Percentiles rank a stretch among this genome's conserved stretches.
These are phyloP conservation scores for Parambassis ranga DNA, from an alignment of 2,797 vertebrate genomes.

Conservation along the genomic window DNA sequence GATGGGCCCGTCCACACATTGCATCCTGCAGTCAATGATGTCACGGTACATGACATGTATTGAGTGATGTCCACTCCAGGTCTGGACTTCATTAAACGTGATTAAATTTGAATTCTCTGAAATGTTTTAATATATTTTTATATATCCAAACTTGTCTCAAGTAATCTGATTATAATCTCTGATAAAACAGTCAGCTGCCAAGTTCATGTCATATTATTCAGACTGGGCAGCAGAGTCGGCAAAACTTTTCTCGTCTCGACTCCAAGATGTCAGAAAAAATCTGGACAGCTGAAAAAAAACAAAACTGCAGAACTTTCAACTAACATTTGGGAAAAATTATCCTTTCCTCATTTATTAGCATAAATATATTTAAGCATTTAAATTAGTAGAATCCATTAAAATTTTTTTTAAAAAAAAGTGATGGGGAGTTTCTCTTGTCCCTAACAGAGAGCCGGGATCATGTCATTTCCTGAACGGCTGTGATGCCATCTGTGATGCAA, in stretches of 20 bases:
- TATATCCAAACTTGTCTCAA: no score
- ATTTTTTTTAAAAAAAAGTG: no score
- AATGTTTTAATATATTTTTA: slow-evolving; percentile 4
- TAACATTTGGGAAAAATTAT: background rate
- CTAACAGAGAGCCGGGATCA: background rate
- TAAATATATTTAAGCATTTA: background rate
- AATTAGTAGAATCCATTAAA: background rate
- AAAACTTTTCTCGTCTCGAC: background rate
- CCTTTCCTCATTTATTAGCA: no score
- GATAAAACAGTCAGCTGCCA: background rate
- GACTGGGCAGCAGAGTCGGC: background rate
- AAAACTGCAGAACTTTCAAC: background rate
- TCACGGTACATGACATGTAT: no score
- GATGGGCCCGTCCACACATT: background rate
- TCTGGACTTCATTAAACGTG: no score
- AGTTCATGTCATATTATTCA: background rate
- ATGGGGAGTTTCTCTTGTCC: background rate
- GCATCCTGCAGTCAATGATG: background rate
- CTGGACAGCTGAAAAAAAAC: background rate
- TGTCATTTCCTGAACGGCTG: no score
- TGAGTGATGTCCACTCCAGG: no score
- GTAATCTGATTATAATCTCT: background rate
- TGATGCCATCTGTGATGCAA: no score
- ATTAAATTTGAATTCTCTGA: background rate
- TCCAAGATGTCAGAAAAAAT: background rate